These are phyloP conservation scores for Acipenser ruthenus DNA, from an alignment of 2,797 vertebrate genomes.

Conservation along the genomic window DNA sequence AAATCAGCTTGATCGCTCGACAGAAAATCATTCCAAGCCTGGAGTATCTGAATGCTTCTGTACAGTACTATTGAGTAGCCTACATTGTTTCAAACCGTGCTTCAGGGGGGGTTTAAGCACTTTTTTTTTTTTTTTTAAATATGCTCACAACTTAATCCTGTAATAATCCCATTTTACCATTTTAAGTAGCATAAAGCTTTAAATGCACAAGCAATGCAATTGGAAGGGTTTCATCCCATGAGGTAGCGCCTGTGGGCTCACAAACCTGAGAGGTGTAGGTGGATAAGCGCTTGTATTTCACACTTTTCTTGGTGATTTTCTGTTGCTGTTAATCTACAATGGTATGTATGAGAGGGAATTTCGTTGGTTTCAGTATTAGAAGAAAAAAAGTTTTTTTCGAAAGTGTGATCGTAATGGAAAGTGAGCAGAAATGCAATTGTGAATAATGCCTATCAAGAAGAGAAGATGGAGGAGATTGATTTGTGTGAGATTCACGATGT, in stretches of 20 bases:
- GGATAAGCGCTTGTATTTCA: not conserved
- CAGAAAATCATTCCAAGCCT: not conserved
- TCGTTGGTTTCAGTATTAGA: constrained; percentile 7
- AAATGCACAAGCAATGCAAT: constrained; percentile 57
- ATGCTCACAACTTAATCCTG: not conserved
- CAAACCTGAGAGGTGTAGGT: constrained; percentile 39
- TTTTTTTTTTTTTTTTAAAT: not conserved
- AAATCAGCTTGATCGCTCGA: not conserved
- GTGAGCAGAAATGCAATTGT: constrained; percentile 9
- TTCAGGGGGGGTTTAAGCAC: not conserved
- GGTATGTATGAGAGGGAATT: not conserved
- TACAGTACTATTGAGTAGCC: not conserved
- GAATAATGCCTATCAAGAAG: not conserved
- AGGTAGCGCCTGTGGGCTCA: constrained; percentile 12
- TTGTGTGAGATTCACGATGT: constrained; percentile 3
- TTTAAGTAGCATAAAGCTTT: constrained; percentile 29
- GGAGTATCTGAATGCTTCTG: not conserved
- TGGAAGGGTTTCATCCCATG: constrained; percentile 23
- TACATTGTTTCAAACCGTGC: not conserved
- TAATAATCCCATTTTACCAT: constrained; percentile 15
- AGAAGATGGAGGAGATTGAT: not conserved
- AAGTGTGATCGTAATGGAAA: constrained; percentile 36
- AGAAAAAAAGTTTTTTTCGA: constrained; percentile 25
- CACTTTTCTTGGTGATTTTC: not conserved
- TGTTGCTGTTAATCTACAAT: not conserved